Base-by-base conservation (phyloP, 1,140 invertebrate genomes). In the Heterodera schachtii region DNA sequence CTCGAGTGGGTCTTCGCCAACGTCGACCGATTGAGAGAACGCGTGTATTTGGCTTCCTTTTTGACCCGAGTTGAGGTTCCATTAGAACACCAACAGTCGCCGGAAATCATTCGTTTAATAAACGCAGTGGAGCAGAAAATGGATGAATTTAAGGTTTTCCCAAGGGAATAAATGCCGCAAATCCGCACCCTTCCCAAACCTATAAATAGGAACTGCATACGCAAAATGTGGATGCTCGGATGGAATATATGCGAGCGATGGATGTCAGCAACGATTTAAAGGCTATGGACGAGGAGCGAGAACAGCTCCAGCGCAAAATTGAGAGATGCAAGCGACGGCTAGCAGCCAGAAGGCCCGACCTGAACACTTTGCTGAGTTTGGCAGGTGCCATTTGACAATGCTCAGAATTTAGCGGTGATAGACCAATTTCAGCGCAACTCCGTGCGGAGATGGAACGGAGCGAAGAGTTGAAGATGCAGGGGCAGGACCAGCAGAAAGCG, bases 1-100 rank as follows among this genome's bases (percentile, higher is more conserved):
- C 70, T 87, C 3, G 83, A 88, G 73, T 87, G 87, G 87, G 85
- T 87, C 8, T 86, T 88, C 66, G 60, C 75, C 6, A 87, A 89
- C 75, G 83, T 87, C 11, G 85, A 86, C 66, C 64, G 78, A 41
- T 57, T 87, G 9, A 86, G 89, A 52, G 85, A 87, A 73, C 67
- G 86, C 9, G 67, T 87, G 43, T 86, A 86, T 70, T 71, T 86
- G 52, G 76, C 64, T 75, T 76, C 46, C 57, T 89, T 83, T 78
- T 66, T 87, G 57, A 89, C 84, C 13, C 78, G 80, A 49, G 77
- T 87, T 43, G 86, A 87, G 31, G 77, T 87, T 31, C 86, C 87
- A 74, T 52, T 69, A n/a, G 86, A 87, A 9, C 70, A 79, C 21
- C 64, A 64, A 21, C 83, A 85, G 49, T 77, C 85, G 0, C 80